Evolutionary conservation across 2,797 vertebrate species (phyloP).

Genomic region (Oryzias dopingdopingensis): DNA sequence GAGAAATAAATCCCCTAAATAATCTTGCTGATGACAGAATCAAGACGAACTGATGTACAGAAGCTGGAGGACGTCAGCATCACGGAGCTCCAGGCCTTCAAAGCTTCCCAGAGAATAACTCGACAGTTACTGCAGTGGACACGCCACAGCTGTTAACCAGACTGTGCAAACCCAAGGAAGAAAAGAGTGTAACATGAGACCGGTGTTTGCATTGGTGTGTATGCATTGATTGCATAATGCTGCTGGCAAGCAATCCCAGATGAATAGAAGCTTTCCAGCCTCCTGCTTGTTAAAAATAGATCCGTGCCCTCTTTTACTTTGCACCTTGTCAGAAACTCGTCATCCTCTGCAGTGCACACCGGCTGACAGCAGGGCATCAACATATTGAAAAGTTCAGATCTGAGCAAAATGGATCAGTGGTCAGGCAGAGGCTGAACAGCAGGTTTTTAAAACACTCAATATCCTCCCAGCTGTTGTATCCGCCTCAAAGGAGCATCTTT

Average conservation of each 20-base stretch:
- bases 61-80: too few relatives aligned
- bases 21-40: too few relatives aligned
- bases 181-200: constrained; percentile 31
- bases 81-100: not conserved
- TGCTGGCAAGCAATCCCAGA: constrained; percentile 27
- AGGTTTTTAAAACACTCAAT: not conserved
- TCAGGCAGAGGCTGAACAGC: not conserved
- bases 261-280: constrained; percentile 31
- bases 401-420: not conserved
- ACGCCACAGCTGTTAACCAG: not conserved
- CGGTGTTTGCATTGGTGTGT: constrained; percentile 22
- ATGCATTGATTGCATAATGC: constrained; percentile 53
- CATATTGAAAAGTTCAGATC: constrained; percentile 16
- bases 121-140: constrained; percentile 13
- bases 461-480: not conserved
- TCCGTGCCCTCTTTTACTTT: constrained; percentile 16
- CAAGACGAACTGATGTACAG: too few relatives aligned
- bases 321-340: constrained; percentile 9
- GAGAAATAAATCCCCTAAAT: too few relatives aligned
- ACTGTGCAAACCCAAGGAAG: constrained; percentile 1
- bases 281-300: constrained; percentile 39
- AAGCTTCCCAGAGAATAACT: constrained; percentile 14
- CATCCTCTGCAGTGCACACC: not conserved
- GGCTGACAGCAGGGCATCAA: too few relatives aligned
- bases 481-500: not conserved